These are phyloP conservation scores for Vollenhovia emeryi DNA, from an alignment of 1,140 invertebrate genomes.

Conservation along the genomic window DNA sequence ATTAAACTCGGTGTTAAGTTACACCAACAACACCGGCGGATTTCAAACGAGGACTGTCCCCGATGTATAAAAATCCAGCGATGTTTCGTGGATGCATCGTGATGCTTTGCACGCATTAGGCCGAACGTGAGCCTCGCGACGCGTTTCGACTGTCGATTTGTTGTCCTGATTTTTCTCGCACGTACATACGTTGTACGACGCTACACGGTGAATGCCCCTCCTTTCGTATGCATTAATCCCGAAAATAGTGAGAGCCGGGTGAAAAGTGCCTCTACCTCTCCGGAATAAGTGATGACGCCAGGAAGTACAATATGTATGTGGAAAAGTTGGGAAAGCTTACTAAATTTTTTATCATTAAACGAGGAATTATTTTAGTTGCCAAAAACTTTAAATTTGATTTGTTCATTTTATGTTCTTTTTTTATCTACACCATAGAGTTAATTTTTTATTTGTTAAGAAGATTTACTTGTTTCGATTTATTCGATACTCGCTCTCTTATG, in stretches of 20 bases:
- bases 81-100: conserved; percentile 60
- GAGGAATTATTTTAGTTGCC: not conserved
- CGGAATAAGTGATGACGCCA: not conserved
- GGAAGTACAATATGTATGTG: not conserved
- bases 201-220: not conserved
- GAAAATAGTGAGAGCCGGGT: not conserved
- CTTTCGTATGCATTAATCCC: conserved; percentile 28
- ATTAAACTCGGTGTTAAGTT: conserved; percentile 11
- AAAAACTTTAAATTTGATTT: not conserved
- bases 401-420: not conserved
- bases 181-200: conserved; percentile 32
- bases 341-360: not conserved
- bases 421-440: not conserved
- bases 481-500: no score
- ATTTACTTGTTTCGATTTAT: not conserved
- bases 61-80: conserved; percentile 1
- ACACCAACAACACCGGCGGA: not conserved
- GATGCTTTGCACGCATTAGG: conserved; percentile 72
- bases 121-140: conserved; percentile 70
- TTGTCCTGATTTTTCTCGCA: conserved; percentile 69
- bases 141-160: conserved; percentile 64
- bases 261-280: not conserved
- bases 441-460: not conserved
- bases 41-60: conserved; percentile 8
- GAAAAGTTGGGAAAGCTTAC: not conserved